Base-by-base conservation (phyloP, 35 echinoderm and acorn worm genomes). In the Stichopus chloronotus region DNA sequence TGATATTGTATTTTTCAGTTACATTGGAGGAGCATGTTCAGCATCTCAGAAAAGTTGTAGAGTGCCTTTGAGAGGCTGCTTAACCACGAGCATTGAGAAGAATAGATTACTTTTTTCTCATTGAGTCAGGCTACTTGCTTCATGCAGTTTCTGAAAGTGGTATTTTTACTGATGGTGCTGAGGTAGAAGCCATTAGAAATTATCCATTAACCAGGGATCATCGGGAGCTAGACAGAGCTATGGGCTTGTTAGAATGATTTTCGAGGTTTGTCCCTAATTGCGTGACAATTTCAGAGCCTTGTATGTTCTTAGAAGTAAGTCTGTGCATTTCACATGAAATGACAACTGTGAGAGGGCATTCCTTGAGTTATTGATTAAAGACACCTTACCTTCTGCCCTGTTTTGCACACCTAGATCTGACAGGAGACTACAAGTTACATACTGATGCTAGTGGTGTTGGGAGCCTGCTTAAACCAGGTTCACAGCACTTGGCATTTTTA, bases 361-460 rank as follows among this genome's bases (percentile, higher is more conserved):
- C 61, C 21, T 60, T 5, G 59, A 58, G 9, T 53, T 76, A 23
- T n/a, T n/a, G n/a, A n/a, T n/a, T n/a, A 76, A 88, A 88, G 85
- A 63, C 85, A 58, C 57, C 7, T 53, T 88, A 23, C 22, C 85
- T 63, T 23, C 55, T 6, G 85, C 7, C 20, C 85, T 58, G 55
- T 23, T 88, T 88, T n/a, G 55, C 55, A 60, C 85, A 88, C n/a
- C 85, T 58, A 4, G 79, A 83, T 52, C 79, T 52, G 22, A 52
- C 79, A 5, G 53, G 79, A 14, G 79, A 83, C 25, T 83, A 8
- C 54, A 52, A 83, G 25, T 25, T 94, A 0, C 76, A 94, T 6
- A 91, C 88, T n/a, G 93, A 94, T 63, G 93, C 93, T 8, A 65
- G 55, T 21, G 58, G 78, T 14, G 59, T 91, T 22, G 93, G 93